Evolutionary conservation across 2,113 vertebrate genomes (phyloP).

Genomic region (Zosterops borbonicus): DNA sequence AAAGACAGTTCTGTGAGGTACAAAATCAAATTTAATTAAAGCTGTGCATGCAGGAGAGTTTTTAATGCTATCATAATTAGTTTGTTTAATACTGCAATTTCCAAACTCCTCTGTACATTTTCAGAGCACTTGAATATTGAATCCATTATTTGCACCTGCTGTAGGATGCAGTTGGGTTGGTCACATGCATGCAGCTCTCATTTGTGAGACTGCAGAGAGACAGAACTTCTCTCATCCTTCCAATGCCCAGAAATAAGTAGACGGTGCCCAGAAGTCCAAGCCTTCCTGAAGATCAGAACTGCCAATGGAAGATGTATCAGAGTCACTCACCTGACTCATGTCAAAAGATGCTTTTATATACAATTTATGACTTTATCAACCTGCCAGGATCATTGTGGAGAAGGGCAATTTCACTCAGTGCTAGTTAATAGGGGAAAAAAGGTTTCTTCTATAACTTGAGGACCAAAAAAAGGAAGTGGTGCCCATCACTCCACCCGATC

Average conservation of each 20-base stretch:
- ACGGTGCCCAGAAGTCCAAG: neutral
- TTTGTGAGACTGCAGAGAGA: neutral
- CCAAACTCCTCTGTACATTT: neutral
- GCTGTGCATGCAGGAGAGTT: neutral
- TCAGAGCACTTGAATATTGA: neutral
- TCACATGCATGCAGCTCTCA: neutral
- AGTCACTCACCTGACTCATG: neutral
- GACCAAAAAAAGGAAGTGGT: neutral
- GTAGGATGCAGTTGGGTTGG: neutral
- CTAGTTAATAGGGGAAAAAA: neutral
- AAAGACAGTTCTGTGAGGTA: neutral
- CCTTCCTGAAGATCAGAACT: neutral
- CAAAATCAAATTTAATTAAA: slow-evolving; percentile 48
- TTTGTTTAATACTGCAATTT: slow-evolving; percentile 5
- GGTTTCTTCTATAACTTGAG: neutral
- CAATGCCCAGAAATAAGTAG: neutral
- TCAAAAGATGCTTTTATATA: neutral
- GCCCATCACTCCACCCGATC: neutral
- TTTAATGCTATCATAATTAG: slow-evolving; percentile 30
- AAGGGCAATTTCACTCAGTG: neutral
- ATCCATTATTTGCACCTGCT: neutral
- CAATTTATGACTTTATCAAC: neutral
- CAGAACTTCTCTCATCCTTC: neutral
- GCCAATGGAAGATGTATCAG: neutral
- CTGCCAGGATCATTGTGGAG: neutral